A percentile compares a stretch with the other conserved stretches of the same genome.
These are phyloP conservation scores for Oxyscelio sp. DNA, from an alignment of 2,888 invertebrate species.

Conservation along the genomic window DNA sequence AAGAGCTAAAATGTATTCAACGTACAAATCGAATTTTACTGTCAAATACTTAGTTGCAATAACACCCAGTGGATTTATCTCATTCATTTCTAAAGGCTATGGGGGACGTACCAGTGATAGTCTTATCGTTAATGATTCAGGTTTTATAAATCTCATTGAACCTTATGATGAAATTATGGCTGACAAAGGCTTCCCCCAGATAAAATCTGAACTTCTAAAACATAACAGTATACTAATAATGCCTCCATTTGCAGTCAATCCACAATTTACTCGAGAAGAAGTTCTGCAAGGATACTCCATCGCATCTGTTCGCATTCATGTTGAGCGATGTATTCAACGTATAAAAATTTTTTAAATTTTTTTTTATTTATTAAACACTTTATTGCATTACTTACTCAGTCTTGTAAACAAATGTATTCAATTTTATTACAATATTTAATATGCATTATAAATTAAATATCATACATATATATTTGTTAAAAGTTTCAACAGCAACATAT, in stretches of 20 bases:
- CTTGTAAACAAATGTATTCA: conserved; percentile 57
- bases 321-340: conserved; percentile 53
- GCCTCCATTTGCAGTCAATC: conserved; percentile 68
- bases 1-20: conserved; percentile 69
- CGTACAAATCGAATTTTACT: conserved; percentile 62
- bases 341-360: conserved; percentile 70
- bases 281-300: conserved; percentile 68
- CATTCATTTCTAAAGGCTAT: conserved; percentile 78
- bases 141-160: conserved; percentile 78
- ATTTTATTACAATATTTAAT: no score
- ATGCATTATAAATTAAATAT: no score
- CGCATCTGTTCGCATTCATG: conserved; percentile 70
- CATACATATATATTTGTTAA: no score
- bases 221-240: conserved; percentile 72
- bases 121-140: conserved; percentile 76
- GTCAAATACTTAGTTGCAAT: conserved; percentile 74
- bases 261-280: conserved; percentile 65
- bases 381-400: conserved; percentile 46
- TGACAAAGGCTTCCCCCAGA: no score
- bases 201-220: conserved; percentile 37
- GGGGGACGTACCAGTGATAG: conserved; percentile 75
- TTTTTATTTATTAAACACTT: no score
- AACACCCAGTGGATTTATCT: conserved; percentile 74
- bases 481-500: no score
- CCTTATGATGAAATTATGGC: conserved; percentile 70